phyloP scores from a whole-genome alignment of 2,113 vertebrate genomes.

The Bombycilla garrulus region DNA sequence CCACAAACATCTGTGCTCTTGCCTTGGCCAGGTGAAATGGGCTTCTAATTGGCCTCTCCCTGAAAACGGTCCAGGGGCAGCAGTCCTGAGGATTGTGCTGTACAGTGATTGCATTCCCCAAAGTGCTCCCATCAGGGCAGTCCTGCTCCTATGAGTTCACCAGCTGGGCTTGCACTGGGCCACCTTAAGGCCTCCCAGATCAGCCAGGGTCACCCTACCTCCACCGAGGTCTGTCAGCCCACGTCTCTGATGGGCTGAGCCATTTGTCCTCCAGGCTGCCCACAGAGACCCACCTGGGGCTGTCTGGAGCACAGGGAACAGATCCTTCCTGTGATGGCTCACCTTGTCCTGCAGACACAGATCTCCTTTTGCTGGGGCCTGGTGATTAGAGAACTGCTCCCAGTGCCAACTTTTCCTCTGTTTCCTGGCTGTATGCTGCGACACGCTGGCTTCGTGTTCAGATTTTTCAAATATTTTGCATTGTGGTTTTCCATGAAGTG shows the following conservation, averaged over 20 bases:
- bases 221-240: not conserved
- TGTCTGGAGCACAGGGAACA: not conserved
- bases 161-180: not conserved
- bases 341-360: not conserved
- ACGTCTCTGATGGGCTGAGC: not conserved
- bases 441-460: not conserved
- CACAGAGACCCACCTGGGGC: not conserved
- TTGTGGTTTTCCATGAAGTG: conserved; percentile 36
- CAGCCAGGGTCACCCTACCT: not conserved
- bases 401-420: conserved; percentile 15
- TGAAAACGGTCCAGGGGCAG: not conserved
- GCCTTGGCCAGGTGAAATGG: not conserved
- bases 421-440: conserved; percentile 18
- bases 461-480: conserved; percentile 62
- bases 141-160: not conserved
- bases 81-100: not conserved
- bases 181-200: not conserved
- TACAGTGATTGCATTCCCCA: not conserved
- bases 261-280: not conserved
- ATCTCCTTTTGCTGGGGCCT: not conserved
- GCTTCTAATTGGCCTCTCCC: not conserved
- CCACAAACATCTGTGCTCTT: not conserved
- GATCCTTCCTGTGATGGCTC: not conserved
- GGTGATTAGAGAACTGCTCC: not conserved
- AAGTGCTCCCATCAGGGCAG: not conserved